Percentiles rank a stretch among this genome's conserved stretches.
Conservation (phyloP, 2,888 invertebrate genomes). For the Osmoderma eremita region DNA sequence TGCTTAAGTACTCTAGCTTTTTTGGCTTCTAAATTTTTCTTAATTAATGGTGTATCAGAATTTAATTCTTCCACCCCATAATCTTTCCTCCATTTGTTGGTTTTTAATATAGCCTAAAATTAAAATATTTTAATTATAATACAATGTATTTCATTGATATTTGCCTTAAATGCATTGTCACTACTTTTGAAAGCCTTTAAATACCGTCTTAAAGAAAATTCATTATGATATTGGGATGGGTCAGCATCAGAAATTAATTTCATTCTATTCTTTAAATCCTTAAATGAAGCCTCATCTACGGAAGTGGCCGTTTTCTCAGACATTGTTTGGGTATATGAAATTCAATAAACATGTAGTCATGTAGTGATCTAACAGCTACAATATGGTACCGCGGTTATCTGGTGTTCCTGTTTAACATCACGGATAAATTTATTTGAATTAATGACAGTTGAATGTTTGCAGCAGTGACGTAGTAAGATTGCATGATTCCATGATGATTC, state of each 20-base stretch:
- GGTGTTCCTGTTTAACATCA: conserved; percentile 7
- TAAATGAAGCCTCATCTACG: conserved; percentile 72
- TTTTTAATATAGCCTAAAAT: conserved; percentile 77
- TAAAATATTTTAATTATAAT: conserved; percentile 13
- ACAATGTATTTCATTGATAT: neutral
- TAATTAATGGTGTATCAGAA: conserved; percentile 66
- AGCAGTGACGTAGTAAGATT: no score
- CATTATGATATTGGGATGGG: conserved; percentile 79
- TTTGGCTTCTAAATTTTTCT: conserved; percentile 68
- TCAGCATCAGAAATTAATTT: conserved; percentile 78
- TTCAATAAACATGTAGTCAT: neutral
- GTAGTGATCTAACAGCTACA: neutral
- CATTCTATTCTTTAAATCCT: conserved; percentile 76
- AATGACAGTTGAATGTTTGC: no score
- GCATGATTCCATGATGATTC: no score
- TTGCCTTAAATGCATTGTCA: conserved; percentile 79
- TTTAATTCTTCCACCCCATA: conserved; percentile 74
- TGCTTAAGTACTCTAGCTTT: conserved; percentile 78
- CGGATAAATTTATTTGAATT: no score
- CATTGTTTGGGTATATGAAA: conserved; percentile 6
- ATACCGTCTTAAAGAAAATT: conserved; percentile 76
- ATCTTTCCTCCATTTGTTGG: conserved; percentile 81
- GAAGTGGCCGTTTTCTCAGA: conserved; percentile 51
- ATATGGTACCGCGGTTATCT: conserved; percentile 15
- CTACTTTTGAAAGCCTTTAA: conserved; percentile 78